Evolutionary conservation across 2,797 vertebrate species (phyloP).

Genomic region (Lacerta agilis): DNA sequence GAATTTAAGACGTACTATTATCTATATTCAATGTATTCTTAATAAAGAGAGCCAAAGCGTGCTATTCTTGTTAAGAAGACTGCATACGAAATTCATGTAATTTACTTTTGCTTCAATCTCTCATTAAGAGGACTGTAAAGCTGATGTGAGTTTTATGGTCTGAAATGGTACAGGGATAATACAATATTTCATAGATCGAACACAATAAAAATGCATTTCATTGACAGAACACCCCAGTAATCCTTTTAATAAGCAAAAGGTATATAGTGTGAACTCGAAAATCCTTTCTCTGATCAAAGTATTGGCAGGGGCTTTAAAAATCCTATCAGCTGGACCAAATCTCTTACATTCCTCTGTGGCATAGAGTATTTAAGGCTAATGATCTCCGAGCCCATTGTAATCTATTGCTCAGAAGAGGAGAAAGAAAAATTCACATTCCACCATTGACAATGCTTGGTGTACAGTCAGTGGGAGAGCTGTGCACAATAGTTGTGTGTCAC

Average conservation of each 20-base stretch:
- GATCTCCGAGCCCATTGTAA: conserved; percentile 25
- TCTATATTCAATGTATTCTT: conserved; percentile 50
- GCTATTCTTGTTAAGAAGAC: conserved; percentile 51
- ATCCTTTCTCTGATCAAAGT: conserved; percentile 67
- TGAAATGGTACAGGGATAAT: conserved; percentile 71
- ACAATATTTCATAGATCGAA: conserved; percentile 69
- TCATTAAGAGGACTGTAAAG: conserved; percentile 70
- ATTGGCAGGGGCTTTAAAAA: conserved; percentile 53
- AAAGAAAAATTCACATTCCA: not conserved
- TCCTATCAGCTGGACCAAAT: conserved; percentile 42
- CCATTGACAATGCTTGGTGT: not conserved
- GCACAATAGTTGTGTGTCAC: not conserved
- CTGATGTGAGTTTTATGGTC: conserved; percentile 65
- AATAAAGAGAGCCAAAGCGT: conserved; percentile 50
- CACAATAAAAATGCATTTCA: conserved; percentile 68
- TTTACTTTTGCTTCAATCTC: conserved; percentile 59
- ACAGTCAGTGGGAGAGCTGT: not conserved
- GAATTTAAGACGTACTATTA: conserved; percentile 62
- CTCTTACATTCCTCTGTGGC: conserved; percentile 41
- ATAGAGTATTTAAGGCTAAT: conserved; percentile 57
- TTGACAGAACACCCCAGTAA: conserved; percentile 63
- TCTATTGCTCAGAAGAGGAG: conserved; percentile 26
- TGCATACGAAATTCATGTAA: conserved; percentile 58
- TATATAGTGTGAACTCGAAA: conserved; percentile 45
- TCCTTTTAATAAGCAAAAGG: conserved; percentile 66